Evolutionary conservation across 2,797 vertebrate species (phyloP).

Genomic region (Periparus ater): DNA sequence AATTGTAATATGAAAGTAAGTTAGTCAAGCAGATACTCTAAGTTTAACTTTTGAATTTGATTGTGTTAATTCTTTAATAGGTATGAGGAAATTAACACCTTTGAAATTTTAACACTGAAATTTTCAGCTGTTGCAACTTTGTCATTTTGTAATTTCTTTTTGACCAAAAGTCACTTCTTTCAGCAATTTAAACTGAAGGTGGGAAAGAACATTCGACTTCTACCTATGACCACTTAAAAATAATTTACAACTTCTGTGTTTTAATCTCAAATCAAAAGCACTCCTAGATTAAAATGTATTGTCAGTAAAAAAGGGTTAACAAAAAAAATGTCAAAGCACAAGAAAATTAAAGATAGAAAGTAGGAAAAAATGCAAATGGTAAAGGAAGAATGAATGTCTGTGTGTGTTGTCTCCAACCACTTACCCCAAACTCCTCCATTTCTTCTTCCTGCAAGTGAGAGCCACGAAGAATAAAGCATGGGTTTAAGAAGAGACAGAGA

Average conservation of each 20-base stretch:
- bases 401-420: conserved; percentile 79
- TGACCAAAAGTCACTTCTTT: background rate
- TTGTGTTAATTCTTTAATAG: background rate
- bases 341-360: conserved; percentile 72
- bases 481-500: conserved; percentile 83
- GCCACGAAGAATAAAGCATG: conserved; percentile 92
- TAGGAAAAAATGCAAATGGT: conserved; percentile 70
- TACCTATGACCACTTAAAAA: background rate
- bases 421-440: conserved; percentile 99
- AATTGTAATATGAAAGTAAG: conserved; percentile 58
- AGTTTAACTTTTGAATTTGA: background rate
- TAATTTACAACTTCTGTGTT: conserved; percentile 41
- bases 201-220: background rate
- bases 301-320: conserved; percentile 74
- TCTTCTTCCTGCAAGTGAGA: conserved; percentile 99
- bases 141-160: background rate
- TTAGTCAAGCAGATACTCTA: conserved; percentile 54
- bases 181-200: background rate
- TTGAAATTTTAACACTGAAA: background rate
- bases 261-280: conserved; percentile 65
- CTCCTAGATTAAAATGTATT: conserved; percentile 50
- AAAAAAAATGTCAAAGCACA: conserved; percentile 61
- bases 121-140: background rate
- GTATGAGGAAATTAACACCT: background rate
- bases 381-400: conserved; percentile 69